Evolutionary conservation across 2,888 invertebrate genomes (phyloP), one percentile per base, ranked within the genome.

Genomic region (Pollenia angustigena): DNA sequence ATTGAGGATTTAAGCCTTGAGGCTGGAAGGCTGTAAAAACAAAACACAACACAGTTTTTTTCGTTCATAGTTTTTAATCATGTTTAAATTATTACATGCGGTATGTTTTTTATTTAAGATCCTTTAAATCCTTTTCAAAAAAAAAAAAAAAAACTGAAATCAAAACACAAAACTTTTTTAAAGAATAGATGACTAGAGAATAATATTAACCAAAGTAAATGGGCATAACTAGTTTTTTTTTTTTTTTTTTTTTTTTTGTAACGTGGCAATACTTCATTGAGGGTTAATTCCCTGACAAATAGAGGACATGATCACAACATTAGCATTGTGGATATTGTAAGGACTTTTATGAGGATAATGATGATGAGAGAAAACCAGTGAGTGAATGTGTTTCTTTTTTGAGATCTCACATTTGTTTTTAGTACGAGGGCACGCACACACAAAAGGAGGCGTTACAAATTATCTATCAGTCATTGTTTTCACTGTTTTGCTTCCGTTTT

Each of bases 21-120:
- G 90, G 88, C 72, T 88, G 88, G 90, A 89, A 93, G 91, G 92
- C 92, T 92, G 92, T 92, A 91, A 93, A 92, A 92, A 92, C 92
- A 93, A 92, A 92, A 92, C 92, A 92, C 90, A 90, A 90, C 90
- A 69, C 90, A 90, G 4, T 52, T 50, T 42, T 89, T 89, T 74
- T n/a, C n/a, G 78, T 81, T 62, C 52, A 66, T 64, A 62, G 69
- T 81, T 76, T 83, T 90, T 93, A 93, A 93, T 93, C 93, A 93
- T 92, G 92, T 93, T 92, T 93, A 92, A 93, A 93, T 93, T 92
- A 92, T 92, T 91, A 91, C 88, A 81, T 88, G 88, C 85, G 87
- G 83, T 80, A 79, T 85, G 84, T 88, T 88, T 80, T 87, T 87
- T 82, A 46, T 32, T 32, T 32, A 50, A 85, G 85, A 88, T 88